Conservation (phyloP, 2,113 vertebrate genomes). For the Gymnorhina tibicen region DNA sequence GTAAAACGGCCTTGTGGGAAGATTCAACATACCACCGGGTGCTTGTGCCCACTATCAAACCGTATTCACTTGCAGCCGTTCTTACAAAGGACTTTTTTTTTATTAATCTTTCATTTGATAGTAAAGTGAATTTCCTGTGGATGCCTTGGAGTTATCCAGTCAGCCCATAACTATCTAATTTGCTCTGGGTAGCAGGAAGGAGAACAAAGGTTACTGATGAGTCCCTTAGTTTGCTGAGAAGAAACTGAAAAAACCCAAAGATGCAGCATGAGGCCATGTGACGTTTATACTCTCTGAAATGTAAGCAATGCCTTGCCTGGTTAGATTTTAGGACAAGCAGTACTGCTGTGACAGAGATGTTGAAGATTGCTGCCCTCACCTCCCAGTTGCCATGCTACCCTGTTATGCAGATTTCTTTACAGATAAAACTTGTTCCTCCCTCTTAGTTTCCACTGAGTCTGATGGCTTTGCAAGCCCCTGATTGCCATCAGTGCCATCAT, state of each 20-base stretch:
- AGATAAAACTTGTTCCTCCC: neutral
- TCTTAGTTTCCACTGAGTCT: neutral
- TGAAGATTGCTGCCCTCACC: neutral
- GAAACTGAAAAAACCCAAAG: neutral
- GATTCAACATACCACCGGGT: conserved; percentile 32
- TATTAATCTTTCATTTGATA: neutral
- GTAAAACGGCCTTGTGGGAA: conserved; percentile 63
- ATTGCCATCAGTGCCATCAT: neutral
- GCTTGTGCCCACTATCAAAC: conserved; percentile 33
- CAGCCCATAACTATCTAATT: neutral
- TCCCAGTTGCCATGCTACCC: neutral
- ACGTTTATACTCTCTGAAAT: neutral
- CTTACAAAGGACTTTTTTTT: conserved; percentile 2
- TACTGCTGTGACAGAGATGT: neutral
- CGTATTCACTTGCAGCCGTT: neutral
- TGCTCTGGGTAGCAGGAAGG: conserved; percentile 3
- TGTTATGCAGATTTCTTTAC: neutral
- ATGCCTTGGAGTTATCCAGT: conserved; percentile 35
- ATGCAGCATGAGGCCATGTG: neutral
- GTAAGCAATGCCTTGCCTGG: neutral
- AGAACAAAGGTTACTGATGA: conserved; percentile 25
- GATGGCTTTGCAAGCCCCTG: neutral
- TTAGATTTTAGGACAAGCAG: neutral
- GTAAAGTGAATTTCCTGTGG: conserved; percentile 25
- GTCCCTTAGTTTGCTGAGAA: neutral